Evolutionary conservation across 1,140 invertebrate genomes (phyloP), one percentile per base, ranked within the genome.

Genomic region (Drosophila tropicalis): DNA sequence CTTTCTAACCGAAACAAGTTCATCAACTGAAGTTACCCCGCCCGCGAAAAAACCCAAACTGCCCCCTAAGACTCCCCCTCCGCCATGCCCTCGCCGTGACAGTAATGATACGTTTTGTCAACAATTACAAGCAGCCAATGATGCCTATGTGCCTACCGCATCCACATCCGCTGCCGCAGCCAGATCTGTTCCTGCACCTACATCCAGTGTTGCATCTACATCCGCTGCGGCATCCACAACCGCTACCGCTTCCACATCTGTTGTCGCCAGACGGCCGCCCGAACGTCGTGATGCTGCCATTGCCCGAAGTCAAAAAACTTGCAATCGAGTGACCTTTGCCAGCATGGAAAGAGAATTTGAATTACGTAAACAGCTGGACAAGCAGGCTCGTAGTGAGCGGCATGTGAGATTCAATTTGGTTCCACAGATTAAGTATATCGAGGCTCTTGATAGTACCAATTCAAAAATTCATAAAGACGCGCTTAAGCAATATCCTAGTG

Each of bases 301-400:
- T 5, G 72, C 82, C 0, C 79, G 90, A 12, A 84, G 64, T 55
- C 67, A 69, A 57, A 70, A 83, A 6, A 90, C 89, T 29, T 85
- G 75, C 15, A 91, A 91, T 63, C 84, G 84, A 1, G 81, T 85
- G 1, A 87, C 73, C 15, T 91, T 91, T 58, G 85, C 82, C 0
- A 71, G 71, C 2, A 87, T 91, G 90, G 77, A 91, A 10, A 57
- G 67, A 9, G 54, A 76, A 22, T 81, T 73, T 44, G 22, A 66
- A 3, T 44, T 25, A 10, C 39, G 13, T 6, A 13, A 57, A 6
- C 19, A 68, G 13, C n/a, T 56, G 0, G 17, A 63, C 0, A 79
- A 62, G 10, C 29, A 13, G 3, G 10, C 22, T 0, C 73, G 73
- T 60, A 73, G 25, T 7, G 40, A 32, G n/a, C 67, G 67, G 3